A percentile compares a stretch with the other conserved stretches of the same genome.
phyloP scores from a whole-genome alignment of 1,140 invertebrate genomes.

The Heliconius hermathena region DNA sequence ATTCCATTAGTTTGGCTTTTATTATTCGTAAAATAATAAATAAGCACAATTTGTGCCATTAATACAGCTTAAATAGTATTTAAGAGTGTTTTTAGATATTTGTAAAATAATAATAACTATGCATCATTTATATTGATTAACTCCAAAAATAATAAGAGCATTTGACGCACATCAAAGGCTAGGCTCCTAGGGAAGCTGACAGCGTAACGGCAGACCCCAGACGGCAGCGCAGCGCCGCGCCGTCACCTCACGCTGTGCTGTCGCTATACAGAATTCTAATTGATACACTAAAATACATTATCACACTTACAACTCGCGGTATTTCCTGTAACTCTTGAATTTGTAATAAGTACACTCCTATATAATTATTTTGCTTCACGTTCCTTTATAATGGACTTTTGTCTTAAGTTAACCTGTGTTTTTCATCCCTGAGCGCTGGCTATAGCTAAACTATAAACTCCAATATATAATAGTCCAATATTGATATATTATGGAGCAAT shows the following conservation, averaged over 20 bases:
- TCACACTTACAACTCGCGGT: not conserved
- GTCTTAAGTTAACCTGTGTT: not conserved
- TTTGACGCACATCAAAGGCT: conserved; percentile 58
- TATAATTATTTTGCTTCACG: not conserved
- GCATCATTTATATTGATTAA: conserved; percentile 16
- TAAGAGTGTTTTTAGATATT: not conserved
- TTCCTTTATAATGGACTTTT: not conserved
- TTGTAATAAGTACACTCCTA: not conserved
- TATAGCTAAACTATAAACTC: not conserved
- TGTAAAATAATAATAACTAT: conserved; percentile 2
- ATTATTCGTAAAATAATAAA: conserved; percentile 26
- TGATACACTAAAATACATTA: conserved; percentile 77
- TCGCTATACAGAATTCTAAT: conserved; percentile 76
- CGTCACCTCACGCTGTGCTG: conserved; percentile 65
- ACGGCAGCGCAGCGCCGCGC: conserved; percentile 52
- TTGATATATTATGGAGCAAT: not conserved
- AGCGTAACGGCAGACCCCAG: conserved; percentile 42
- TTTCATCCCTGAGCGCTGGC: not conserved
- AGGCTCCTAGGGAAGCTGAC: conserved; percentile 40
- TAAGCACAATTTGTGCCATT: not conserved
- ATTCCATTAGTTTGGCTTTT: conserved; percentile 38
- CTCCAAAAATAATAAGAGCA: conserved; percentile 51
- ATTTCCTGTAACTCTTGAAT: not conserved
- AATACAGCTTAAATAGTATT: not conserved
- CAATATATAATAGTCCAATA: too few relatives aligned